phyloP scores from a whole-genome alignment of 1,140 invertebrate genomes.

The Procambarus virginalis region DNA sequence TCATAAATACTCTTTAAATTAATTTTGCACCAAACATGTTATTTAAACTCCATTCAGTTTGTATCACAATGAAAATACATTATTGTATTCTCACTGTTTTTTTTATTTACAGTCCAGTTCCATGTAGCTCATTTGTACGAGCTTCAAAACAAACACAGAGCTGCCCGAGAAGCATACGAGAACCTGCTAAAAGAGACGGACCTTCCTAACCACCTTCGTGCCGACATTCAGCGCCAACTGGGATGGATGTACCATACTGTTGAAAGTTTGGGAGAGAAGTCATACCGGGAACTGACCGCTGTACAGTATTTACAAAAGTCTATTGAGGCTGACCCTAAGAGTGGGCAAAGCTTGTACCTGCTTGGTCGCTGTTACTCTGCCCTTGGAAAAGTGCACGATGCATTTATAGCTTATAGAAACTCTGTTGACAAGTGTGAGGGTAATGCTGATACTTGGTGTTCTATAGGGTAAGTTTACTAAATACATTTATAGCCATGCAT shows the following conservation, averaged over 20 bases:
- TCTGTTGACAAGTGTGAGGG: slow-evolving; percentile 99
- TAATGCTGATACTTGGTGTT: slow-evolving; percentile 99
- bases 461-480: slow-evolving; percentile 87
- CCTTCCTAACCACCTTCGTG: slow-evolving; percentile 85
- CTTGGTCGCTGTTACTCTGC: slow-evolving; percentile 92
- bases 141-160: slow-evolving; percentile 90
- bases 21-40: too few species aligned
- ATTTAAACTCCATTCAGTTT: too few species aligned
- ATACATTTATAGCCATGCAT: neutral
- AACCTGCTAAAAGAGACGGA: slow-evolving; percentile 87
- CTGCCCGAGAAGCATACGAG: slow-evolving; percentile 94
- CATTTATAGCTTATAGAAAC: slow-evolving; percentile 97
- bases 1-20: too few species aligned
- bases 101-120: slow-evolving; percentile 87
- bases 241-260: slow-evolving; percentile 97
- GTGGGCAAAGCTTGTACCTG: slow-evolving; percentile 95
- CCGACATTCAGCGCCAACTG: slow-evolving; percentile 94
- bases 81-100: slow-evolving; percentile 49
- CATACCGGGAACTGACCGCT: slow-evolving; percentile 85
- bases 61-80: too few species aligned
- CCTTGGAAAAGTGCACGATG: slow-evolving; percentile 97
- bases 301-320: slow-evolving; percentile 93
- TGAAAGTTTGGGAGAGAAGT: slow-evolving; percentile 86
- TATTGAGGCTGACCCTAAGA: slow-evolving; percentile 89
- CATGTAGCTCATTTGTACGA: slow-evolving; percentile 98